These are phyloP conservation scores for Leiothrix lutea DNA, from an alignment of 2,113 vertebrate genomes.

Conservation along the genomic window DNA sequence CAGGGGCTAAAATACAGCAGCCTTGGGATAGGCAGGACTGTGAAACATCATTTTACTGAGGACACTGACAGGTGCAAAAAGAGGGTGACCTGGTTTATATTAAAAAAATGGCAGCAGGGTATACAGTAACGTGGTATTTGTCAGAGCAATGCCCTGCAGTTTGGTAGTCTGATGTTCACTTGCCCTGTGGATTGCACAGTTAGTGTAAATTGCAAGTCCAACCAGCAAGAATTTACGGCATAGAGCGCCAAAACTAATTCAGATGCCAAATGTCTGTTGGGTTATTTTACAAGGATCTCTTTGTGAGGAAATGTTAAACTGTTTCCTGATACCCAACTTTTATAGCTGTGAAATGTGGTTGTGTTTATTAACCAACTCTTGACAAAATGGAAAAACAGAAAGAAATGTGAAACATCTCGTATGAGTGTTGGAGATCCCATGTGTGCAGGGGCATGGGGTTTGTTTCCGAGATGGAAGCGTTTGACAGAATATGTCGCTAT, in stretches of 20 bases:
- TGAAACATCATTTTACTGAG: rapidly evolving
- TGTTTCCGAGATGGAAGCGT: not conserved
- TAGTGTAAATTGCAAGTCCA: not conserved
- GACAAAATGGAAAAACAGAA: not conserved
- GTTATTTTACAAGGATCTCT: rapidly evolving
- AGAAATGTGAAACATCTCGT: not conserved
- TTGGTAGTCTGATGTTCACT: not conserved
- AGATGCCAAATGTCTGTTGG: not conserved
- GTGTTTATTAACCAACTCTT: not conserved
- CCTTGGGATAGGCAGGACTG: not conserved
- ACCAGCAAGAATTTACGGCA: not conserved
- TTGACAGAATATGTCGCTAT: not conserved
- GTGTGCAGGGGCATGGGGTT: not conserved
- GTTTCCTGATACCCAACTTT: rapidly evolving
- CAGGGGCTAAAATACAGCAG: not conserved
- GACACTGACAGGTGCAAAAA: not conserved
- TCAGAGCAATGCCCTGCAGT: not conserved
- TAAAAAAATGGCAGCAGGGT: not conserved
- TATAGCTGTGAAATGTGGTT: not conserved
- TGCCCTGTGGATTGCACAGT: not conserved
- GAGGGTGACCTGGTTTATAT: not conserved
- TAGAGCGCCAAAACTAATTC: not conserved
- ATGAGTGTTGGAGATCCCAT: not conserved
- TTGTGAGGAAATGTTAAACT: not conserved
- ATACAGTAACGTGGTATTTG: rapidly evolving